Percentiles rank a stretch among this genome's conserved stretches.
phyloP scores from a whole-genome alignment of 2,797 vertebrate genomes.

The Hypotaenidia philippensis region DNA sequence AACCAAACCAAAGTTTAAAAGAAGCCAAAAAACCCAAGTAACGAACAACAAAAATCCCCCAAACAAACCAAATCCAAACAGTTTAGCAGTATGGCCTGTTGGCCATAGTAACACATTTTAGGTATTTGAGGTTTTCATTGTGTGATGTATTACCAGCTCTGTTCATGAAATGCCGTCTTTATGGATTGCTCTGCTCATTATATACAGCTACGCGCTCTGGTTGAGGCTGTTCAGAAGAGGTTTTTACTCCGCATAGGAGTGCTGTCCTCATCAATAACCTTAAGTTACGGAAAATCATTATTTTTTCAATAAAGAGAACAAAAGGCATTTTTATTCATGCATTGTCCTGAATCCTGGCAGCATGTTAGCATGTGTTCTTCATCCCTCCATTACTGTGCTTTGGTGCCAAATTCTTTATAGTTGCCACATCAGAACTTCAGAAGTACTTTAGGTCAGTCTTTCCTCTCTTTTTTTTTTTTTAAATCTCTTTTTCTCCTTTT shows the following conservation, averaged over 20 bases:
- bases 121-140: background rate
- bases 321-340: background rate
- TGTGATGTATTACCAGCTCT: background rate
- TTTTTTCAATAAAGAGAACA: background rate
- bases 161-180: background rate
- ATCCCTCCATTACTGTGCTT: background rate
- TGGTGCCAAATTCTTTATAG: background rate
- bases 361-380: background rate
- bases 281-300: background rate
- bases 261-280: background rate
- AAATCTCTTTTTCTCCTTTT: too few relatives aligned
- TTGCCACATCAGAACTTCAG: background rate
- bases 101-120: background rate
- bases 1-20: background rate
- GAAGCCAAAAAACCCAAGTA: too few relatives aligned
- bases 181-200: background rate
- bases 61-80: too few relatives aligned
- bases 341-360: background rate
- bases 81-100: background rate
- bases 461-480: background rate
- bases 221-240: background rate
- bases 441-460: background rate
- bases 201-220: background rate
- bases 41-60: too few relatives aligned
- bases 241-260: background rate